Base-by-base conservation (phyloP, 1,140 invertebrate species). In the Plectus sambesii region DNA sequence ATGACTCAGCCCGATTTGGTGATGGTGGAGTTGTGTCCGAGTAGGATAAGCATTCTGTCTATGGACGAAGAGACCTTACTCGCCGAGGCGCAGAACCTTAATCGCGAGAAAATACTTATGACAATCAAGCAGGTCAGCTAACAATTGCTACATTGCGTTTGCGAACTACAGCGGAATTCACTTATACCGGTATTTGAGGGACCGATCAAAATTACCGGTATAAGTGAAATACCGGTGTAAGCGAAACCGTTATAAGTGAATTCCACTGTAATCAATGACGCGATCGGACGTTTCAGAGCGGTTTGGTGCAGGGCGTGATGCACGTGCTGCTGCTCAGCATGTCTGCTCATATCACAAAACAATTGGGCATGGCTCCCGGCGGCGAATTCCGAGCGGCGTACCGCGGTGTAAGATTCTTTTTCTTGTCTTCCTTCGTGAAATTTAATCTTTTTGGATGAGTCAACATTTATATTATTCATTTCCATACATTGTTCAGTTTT, bases 341-440 rank as follows among this genome's bases (percentile, higher is more conserved):
- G 77, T 87, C 87, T 29, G 87, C 89, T 5, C 81, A 88, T 69
- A 76, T 97, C 41, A 90, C 90, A 0, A 83, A 86, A 64, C 79
- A 93, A 71, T 74, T 96, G 17, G 89, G 88, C 29, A 89, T 97
- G 82, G 87, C 88, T n/a, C 92, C 92, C 0, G 92, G 92, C 26
- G 72, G 55, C 17, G 93, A 98, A 75, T 97, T 97, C 69, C 75
- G 92, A 37, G 80, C 80, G 49, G 93, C 90, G 36, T 83, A 87
- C 69, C 74, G 78, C 54, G 88, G 93, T 76, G 86, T n/a, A n/a
- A n/a, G n/a, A n/a, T n/a, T n/a, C n/a, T n/a, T n/a, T n/a, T n/a
- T n/a, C n/a, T n/a, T n/a, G n/a, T n/a, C n/a, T n/a, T n/a, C n/a
- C n/a, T n/a, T n/a, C n/a, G n/a, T n/a, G n/a, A n/a, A n/a, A n/a